These are phyloP conservation scores for Schizothorax lantsangensis DNA, from an alignment of 2,797 vertebrate genomes.

Conservation along the genomic window DNA sequence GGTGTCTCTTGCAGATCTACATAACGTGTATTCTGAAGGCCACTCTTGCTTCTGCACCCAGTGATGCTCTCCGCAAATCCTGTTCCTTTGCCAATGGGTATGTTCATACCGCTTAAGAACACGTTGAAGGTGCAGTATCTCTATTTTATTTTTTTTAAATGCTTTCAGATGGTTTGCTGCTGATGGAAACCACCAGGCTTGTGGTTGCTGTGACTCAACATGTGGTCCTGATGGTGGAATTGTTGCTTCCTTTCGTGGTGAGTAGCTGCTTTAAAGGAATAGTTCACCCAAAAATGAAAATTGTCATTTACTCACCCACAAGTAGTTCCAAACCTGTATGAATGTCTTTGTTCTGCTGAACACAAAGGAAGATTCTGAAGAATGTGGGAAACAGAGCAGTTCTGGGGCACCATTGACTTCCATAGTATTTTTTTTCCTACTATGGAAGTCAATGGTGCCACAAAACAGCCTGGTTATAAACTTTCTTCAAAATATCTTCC, in stretches of 20 bases:
- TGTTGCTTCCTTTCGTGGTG: background rate
- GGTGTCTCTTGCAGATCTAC: conserved; percentile 11
- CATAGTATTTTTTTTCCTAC: no score
- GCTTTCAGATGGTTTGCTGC: conserved; percentile 15
- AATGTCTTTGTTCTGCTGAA: no score
- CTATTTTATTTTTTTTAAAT: background rate
- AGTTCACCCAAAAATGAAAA: no score
- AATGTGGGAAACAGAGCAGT: no score
- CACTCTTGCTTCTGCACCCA: background rate
- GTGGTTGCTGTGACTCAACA: conserved; percentile 18
- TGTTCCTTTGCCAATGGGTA: conserved; percentile 28
- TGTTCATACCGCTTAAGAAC: fast-evolving
- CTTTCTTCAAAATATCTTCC: no score
- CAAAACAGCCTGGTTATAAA: no score
- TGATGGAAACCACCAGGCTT: background rate
- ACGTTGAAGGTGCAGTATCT: fast-evolving
- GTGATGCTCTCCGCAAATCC: background rate
- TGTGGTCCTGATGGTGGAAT: background rate
- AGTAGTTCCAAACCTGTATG: no score
- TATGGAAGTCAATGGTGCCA: no score
- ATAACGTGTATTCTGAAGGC: conserved; percentile 17
- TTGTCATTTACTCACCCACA: no score
- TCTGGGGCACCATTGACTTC: no score
- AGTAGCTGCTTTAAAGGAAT: no score
- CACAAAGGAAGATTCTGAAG: no score